Evolutionary conservation across 2,797 vertebrate genomes (phyloP).

Genomic region (Coregonus suidteri): DNA sequence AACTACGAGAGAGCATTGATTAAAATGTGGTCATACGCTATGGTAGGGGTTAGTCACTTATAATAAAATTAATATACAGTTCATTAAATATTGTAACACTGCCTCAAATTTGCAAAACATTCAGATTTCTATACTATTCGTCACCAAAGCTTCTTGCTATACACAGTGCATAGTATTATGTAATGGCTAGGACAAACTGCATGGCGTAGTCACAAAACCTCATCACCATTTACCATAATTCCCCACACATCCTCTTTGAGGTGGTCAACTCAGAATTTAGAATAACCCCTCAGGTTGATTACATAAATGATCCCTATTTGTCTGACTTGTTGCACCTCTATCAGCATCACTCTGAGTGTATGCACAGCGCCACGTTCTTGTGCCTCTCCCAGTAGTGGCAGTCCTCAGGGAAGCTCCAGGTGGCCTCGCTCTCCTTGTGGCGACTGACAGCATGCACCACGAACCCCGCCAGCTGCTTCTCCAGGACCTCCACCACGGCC

Average conservation of each 20-base stretch:
- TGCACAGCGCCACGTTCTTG: conserved; percentile 75
- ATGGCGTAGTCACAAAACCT: background rate
- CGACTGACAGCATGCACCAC: conserved; percentile 75
- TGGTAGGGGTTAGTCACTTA: conserved; percentile 18
- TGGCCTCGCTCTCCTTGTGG: conserved; percentile 73
- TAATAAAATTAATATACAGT: background rate
- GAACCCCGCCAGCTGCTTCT: conserved; percentile 71
- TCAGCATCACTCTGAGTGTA: conserved; percentile 69
- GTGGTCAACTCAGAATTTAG: background rate
- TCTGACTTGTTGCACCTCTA: background rate
- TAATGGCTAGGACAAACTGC: background rate
- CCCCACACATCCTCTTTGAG: background rate
- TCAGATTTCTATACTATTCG: background rate
- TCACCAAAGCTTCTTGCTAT: background rate
- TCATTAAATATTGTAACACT: conserved; percentile 10
- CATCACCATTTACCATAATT: background rate
- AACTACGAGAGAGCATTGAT: background rate
- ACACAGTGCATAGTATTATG: background rate
- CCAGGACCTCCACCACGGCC: conserved; percentile 69
- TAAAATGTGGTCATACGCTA: background rate
- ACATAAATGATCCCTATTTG: too few species aligned
- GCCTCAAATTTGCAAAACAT: background rate
- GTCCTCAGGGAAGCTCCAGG: conserved; percentile 75
- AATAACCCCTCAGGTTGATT: background rate
- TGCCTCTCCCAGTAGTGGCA: conserved; percentile 81